Conservation (phyloP, 2,797 vertebrate genomes). For the Iguana delicatissima region DNA sequence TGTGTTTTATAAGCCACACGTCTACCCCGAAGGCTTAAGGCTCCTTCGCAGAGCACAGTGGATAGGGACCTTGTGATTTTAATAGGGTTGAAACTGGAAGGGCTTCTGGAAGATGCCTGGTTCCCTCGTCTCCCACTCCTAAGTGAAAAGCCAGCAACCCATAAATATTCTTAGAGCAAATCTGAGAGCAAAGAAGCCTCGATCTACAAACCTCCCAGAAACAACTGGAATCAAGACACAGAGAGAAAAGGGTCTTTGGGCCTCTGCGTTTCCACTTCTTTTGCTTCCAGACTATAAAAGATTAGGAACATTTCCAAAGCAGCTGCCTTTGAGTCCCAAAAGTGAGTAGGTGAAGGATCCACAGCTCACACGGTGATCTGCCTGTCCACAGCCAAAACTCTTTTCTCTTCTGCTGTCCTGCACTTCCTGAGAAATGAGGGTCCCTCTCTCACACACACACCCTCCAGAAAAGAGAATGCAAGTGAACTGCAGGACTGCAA, state of each 20-base stretch:
- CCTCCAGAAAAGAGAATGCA: too few relatives aligned
- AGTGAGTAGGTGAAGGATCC: background rate
- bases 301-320: background rate
- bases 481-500: background rate
- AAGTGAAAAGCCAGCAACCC: background rate
- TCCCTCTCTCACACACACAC: too few relatives aligned
- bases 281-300: background rate
- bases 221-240: background rate
- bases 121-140: fast-evolving
- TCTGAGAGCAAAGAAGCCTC: background rate
- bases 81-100: background rate
- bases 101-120: background rate
- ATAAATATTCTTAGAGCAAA: background rate
- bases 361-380: background rate
- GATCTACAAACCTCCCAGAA: too few relatives aligned
- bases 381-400: background rate
- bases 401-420: background rate
- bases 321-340: background rate
- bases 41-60: too few relatives aligned
- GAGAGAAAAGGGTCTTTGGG: too few relatives aligned
- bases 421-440: too few relatives aligned
- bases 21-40: too few relatives aligned
- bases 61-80: background rate
- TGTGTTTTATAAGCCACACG: too few relatives aligned
- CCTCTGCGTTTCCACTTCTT: background rate